Base-by-base conservation (phyloP, 35 echinoderm and acorn worm species). In the Ptychodera flava region DNA sequence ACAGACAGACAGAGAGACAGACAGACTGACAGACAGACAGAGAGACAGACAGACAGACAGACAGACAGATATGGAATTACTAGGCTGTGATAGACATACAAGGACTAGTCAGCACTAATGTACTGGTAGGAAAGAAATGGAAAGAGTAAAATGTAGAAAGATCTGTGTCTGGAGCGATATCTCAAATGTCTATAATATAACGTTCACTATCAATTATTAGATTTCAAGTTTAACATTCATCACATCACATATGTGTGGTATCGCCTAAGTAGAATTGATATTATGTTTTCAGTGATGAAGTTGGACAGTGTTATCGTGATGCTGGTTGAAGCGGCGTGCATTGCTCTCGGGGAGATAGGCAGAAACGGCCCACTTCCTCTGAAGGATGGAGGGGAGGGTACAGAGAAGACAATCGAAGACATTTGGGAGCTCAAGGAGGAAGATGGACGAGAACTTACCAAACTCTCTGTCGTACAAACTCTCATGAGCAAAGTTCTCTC, bases 321-420 rank as follows among this genome's bases (percentile, higher is more conserved):
- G 16, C 82, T 83, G 28, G 82, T 83, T 0, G 34, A 34, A 30
- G 82, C 82, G 10, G 82, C 82, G 0, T 83, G 82, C 29, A 36
- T 36, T n/a, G 82, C 82, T 22, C 30, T 83, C 35, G 35, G 33
- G 35, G 35, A 16, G 16, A 31, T 83, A 36, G 82, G 33, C 1
- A 36, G 16, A 28, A 34, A 16, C 28, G 82, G 82, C 0, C 28
- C 82, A 1, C 35, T 83, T 0, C 82, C 82, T 10, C 82, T 83
- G n/a, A 34, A 16, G 35, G 82, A 36, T 83, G 82, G 82, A 36
- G 82, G 32, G 0, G 37, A 83, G 30, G 22, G 45, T 22, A 64
- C 45, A 12, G 22, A 22, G 6, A 64, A 64, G 45, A 64, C 6
- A 22, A 64, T 64, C 22, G 45, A 64, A 22, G 45, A 64, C 6